A percentile compares a stretch with the other conserved stretches of the same genome.
These are phyloP conservation scores for Pseudomyrmex concolor DNA, from an alignment of 1,140 invertebrate species.

Conservation along the genomic window DNA sequence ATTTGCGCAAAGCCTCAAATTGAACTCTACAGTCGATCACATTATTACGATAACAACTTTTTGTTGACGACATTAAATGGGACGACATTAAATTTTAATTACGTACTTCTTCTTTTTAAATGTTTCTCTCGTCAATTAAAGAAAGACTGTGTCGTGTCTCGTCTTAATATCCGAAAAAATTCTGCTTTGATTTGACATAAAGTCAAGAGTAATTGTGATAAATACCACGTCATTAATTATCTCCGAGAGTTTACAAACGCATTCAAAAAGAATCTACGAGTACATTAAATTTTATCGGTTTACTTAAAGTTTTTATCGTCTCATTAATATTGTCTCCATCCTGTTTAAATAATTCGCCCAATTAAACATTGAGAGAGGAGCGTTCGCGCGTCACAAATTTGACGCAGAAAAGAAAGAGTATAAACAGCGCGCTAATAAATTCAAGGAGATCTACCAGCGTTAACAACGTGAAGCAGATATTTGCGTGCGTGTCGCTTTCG, in stretches of 20 bases:
- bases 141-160: background rate
- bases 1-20: background rate
- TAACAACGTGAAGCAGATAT: background rate
- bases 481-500: background rate
- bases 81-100: too few relatives aligned
- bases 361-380: background rate
- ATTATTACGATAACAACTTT: background rate
- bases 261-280: background rate
- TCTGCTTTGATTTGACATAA: background rate
- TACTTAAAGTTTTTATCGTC: too few relatives aligned
- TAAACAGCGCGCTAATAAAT: background rate
- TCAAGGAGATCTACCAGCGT: background rate
- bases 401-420: background rate
- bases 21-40: background rate
- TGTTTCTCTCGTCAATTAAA: background rate
- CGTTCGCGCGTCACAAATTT: background rate
- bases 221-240: too few relatives aligned
- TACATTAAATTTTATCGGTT: too few relatives aligned
- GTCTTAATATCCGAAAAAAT: background rate
- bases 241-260: background rate
- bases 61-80: background rate
- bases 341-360: background rate
- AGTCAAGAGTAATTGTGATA: too few relatives aligned
- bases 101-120: background rate
- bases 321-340: background rate